Evolutionary conservation across 2,888 invertebrate genomes (phyloP).

Genomic region (Eumacrocentrus americanus): DNA sequence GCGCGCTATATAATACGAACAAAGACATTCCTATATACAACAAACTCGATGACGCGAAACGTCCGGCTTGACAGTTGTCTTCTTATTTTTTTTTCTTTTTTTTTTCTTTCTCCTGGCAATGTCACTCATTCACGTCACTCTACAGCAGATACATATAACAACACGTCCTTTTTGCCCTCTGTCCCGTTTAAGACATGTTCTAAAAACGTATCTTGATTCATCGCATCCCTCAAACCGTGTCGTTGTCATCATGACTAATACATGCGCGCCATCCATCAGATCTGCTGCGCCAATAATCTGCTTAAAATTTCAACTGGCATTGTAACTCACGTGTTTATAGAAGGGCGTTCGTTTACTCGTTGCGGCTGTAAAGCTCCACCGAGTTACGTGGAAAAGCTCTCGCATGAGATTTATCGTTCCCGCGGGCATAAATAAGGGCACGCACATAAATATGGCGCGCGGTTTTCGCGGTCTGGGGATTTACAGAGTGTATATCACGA

Average conservation of each 20-base stretch:
- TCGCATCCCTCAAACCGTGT: not conserved
- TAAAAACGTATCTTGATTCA: constrained; percentile 8
- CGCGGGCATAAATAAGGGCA: constrained; percentile 43
- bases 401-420: constrained; percentile 40
- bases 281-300: not conserved
- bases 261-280: not conserved
- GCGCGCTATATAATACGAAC: too few species aligned
- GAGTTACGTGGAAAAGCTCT: constrained; percentile 35
- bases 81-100: not conserved
- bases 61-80: not conserved
- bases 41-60: too few species aligned
- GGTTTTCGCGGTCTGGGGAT: constrained; percentile 34
- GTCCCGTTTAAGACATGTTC: constrained; percentile 4
- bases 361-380: not conserved
- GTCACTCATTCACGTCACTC: not conserved
- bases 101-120: not conserved
- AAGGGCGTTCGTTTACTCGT: constrained; percentile 9
- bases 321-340: not conserved
- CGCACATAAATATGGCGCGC: constrained; percentile 40
- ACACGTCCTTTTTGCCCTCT: constrained; percentile 8
- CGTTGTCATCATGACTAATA: not conserved
- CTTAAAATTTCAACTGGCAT: not conserved
- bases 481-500: constrained; percentile 29
- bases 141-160: too few species aligned
- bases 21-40: too few species aligned